A percentile compares a stretch with the other conserved stretches of the same genome.
These are phyloP conservation scores for Helicoverpa assulta DNA, from an alignment of 2,888 invertebrate species.

Conservation along the genomic window DNA sequence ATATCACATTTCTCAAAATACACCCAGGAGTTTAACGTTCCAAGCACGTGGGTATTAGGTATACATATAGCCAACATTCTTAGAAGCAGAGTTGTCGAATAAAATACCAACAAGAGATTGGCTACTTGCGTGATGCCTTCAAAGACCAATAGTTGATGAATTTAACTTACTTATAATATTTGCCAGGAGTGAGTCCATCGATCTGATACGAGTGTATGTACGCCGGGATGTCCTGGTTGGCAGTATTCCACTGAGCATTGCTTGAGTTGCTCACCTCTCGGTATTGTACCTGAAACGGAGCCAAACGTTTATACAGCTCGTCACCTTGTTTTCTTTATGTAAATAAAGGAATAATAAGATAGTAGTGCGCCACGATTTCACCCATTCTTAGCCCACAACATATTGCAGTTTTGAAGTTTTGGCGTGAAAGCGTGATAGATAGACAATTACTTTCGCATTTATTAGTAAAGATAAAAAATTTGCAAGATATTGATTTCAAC, in stretches of 20 bases:
- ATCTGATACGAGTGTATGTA: constrained; percentile 95
- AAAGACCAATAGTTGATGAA: not conserved
- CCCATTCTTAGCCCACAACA: not conserved
- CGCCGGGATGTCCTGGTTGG: constrained; percentile 94
- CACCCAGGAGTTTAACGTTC: too few species aligned
- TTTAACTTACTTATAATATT: constrained; percentile 91
- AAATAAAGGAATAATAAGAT: not conserved
- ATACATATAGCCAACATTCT: too few species aligned
- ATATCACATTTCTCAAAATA: too few species aligned
- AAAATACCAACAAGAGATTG: too few species aligned
- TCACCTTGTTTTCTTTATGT: not conserved
- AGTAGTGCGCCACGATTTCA: not conserved
- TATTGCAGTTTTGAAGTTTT: too few species aligned
- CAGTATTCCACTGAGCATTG: constrained; percentile 93
- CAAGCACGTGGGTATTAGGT: too few species aligned
- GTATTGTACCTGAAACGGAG: constrained; percentile 80
- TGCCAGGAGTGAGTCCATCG: constrained; percentile 93
- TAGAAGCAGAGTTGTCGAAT: too few species aligned
- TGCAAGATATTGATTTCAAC: not conserved
- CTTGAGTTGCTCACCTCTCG: constrained; percentile 82
- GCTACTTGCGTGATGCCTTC: not conserved
- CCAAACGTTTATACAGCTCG: not conserved
- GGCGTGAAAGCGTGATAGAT: too few species aligned
- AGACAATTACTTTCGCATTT: too few species aligned
- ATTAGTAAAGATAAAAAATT: not conserved